Conservation (phyloP, 2,888 invertebrate species). For the Himalopsyche japonica region DNA sequence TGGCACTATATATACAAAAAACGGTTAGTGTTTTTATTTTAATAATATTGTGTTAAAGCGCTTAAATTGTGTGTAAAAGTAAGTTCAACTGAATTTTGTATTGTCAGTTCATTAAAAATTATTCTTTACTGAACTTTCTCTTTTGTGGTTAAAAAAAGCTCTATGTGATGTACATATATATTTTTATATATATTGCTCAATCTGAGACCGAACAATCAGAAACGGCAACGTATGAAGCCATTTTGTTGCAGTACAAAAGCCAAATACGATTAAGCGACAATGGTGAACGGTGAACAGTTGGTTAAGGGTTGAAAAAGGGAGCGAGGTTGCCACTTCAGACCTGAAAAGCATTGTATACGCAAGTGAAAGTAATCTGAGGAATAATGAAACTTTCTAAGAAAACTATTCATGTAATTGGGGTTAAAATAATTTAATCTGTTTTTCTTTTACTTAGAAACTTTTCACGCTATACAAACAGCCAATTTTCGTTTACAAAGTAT, state of each 20-base stretch:
- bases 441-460: background rate
- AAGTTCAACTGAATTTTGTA: no score
- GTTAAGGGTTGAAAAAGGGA: background rate
- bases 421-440: background rate
- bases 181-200: conserved; percentile 20
- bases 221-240: conserved; percentile 19
- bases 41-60: no score
- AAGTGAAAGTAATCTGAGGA: background rate
- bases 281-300: background rate
- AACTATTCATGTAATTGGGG: background rate
- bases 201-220: conserved; percentile 23
- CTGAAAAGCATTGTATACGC: background rate
- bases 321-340: background rate
- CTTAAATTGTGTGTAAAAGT: no score
- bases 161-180: conserved; percentile 15
- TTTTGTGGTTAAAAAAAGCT: background rate
- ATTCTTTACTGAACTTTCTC: no score
- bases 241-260: conserved; percentile 32
- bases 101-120: no score
- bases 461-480: background rate
- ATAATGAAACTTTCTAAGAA: background rate
- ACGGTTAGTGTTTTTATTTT: no score
- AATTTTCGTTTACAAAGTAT: background rate
- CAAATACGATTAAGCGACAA: conserved; percentile 33
- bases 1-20: no score